phyloP scores from a whole-genome alignment of 2,113 vertebrate genomes.

The Diadophis punctatus region DNA sequence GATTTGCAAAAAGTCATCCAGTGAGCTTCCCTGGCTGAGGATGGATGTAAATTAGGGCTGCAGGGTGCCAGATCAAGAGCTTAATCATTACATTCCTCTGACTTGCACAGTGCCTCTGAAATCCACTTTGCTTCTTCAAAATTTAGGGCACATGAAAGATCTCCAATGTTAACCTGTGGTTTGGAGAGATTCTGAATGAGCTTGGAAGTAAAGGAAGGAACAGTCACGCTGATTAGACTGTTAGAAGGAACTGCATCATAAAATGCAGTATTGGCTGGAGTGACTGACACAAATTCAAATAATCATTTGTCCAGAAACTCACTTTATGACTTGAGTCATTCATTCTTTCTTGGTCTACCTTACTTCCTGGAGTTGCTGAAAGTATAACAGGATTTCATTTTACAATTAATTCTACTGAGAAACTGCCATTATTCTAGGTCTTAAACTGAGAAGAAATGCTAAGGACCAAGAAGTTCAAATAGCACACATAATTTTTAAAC shows the following conservation, averaged over 20 bases:
- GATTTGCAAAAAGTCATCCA: neutral
- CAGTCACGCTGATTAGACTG: neutral
- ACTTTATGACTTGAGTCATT: neutral
- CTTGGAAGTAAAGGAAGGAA: neutral
- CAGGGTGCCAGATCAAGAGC: neutral
- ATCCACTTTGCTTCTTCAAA: neutral
- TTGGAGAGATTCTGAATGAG: neutral
- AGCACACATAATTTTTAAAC: neutral
- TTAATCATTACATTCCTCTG: neutral
- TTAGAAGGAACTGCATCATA: neutral
- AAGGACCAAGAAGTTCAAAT: neutral
- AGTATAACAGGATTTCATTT: neutral
- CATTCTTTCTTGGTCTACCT: neutral
- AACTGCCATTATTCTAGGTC: neutral
- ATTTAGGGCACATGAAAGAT: neutral
- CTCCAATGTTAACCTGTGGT: neutral
- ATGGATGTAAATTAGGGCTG: neutral
- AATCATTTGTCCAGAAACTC: neutral
- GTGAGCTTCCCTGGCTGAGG: neutral
- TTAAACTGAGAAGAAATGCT: neutral
- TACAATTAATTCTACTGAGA: neutral
- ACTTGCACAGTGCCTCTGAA: neutral
- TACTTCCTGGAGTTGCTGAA: neutral
- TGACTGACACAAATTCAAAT: neutral
- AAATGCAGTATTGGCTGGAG: neutral